These are phyloP conservation scores for Drymodes brunneopygia DNA, from an alignment of 2,113 vertebrate species.

Conservation along the genomic window DNA sequence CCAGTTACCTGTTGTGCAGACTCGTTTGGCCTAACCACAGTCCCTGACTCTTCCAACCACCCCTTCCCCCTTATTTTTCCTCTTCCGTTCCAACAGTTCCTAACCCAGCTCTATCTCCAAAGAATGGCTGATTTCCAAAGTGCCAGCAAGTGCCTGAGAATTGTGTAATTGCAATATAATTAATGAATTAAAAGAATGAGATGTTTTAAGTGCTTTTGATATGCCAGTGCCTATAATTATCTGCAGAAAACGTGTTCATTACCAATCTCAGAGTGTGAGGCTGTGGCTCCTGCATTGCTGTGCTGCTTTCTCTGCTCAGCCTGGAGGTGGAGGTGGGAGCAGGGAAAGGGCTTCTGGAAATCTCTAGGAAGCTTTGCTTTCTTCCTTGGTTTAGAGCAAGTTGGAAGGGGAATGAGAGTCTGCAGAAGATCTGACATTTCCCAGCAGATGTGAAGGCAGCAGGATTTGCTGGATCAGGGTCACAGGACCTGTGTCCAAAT, in stretches of 20 bases:
- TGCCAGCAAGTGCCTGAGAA: slow-evolving; percentile 66
- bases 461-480: not conserved
- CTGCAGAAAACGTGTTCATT: slow-evolving; percentile 75
- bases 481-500: not conserved
- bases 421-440: not conserved
- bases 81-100: not conserved
- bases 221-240: slow-evolving; percentile 79
- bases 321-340: not conserved
- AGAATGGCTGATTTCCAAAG: slow-evolving; percentile 72
- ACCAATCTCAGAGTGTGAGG: slow-evolving; percentile 53
- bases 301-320: not conserved
- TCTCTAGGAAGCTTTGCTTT: not conserved
- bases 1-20: slow-evolving; percentile 22
- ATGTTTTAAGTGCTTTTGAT: slow-evolving; percentile 80
- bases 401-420: not conserved
- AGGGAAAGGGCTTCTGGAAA: not conserved
- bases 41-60: not conserved
- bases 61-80: not conserved
- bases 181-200: slow-evolving; percentile 83
- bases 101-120: slow-evolving; percentile 30
- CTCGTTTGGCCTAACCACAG: not conserved
- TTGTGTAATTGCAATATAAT: slow-evolving; percentile 79
- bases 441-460: not conserved
- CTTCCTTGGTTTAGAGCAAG: not conserved
- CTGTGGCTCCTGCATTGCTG: slow-evolving; percentile 13